Evolutionary conservation across 1,140 invertebrate species (phyloP), one percentile per base, ranked within the genome.

Genomic region (Charaxes varanes): DNA sequence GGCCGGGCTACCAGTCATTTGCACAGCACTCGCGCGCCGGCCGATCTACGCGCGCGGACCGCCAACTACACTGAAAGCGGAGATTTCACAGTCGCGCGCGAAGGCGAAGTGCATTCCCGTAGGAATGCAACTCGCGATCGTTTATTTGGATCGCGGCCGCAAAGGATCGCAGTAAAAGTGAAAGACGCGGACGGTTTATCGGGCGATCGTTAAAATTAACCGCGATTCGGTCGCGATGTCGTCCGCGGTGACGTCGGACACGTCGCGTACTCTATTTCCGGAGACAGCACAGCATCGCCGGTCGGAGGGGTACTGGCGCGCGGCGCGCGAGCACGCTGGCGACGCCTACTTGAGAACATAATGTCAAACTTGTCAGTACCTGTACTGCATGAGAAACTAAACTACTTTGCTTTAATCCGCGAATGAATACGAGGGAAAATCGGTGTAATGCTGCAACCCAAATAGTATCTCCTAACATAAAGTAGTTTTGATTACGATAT

Each of bases 251-350:
- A 19, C 33, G 33, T 31, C 18, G 23, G 33, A 26, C 23, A 40
- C 43, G 47, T 51, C 60, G 62, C 73, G 74, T 71, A 85, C 84
- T 83, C 74, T 85, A 85, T 85, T 79, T 81, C 69, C 76, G 77
- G 80, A 85, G 83, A 85, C 81, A 85, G 81, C 80, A 78, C 74
- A 76, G 83, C 81, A 84, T 84, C 81, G 83, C 83, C 83, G 83
- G 81, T 85, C 83, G 81, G 73, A 84, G 68, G 69, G 71, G 66
- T 84, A 85, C 83, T 85, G 82, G 66, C 72, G 64, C 49, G 54
- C 43, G 58, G 50, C 49, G 30, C 12, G 26, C 24, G 54, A 15
- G 27, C 13, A 7, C 27, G 12, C 27, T 6, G 27, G n/a, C n/a
- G n/a, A n/a, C n/a, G n/a, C n/a, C n/a, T n/a, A n/a, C n/a, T n/a